phyloP scores from a whole-genome alignment of 1,140 invertebrate species.

The Temnothorax longispinosus region DNA sequence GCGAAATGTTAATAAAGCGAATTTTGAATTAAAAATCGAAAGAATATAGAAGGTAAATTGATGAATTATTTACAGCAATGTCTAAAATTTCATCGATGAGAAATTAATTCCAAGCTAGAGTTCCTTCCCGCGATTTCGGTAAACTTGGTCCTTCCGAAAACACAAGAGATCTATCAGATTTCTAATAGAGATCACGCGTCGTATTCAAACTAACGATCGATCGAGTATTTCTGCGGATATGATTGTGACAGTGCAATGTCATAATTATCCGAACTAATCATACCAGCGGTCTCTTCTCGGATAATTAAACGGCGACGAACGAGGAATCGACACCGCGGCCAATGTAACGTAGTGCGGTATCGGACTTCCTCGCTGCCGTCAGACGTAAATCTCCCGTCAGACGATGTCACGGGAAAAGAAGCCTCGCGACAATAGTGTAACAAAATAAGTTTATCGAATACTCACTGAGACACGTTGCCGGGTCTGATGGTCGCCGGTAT shows the following conservation, averaged over 20 bases:
- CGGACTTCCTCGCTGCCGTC: neutral
- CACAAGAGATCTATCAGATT: neutral
- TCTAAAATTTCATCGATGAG: neutral
- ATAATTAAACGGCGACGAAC: slow-evolving; percentile 30
- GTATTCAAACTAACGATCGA: neutral
- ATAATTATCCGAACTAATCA: slow-evolving; percentile 53
- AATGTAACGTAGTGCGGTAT: slow-evolving; percentile 32
- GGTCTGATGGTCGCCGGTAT: slow-evolving; percentile 82
- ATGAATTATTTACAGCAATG: neutral
- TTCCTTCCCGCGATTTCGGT: neutral
- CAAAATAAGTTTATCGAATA: slow-evolving; percentile 25
- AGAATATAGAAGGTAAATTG: neutral
- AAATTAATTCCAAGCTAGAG: neutral
- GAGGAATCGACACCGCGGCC: slow-evolving; percentile 23
- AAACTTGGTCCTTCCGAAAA: neutral
- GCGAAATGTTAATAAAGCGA: neutral
- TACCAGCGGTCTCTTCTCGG: slow-evolving; percentile 21
- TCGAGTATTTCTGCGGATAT: neutral
- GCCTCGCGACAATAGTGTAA: neutral
- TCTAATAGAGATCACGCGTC: neutral
- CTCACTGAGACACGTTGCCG: slow-evolving; percentile 84
- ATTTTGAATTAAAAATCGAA: neutral
- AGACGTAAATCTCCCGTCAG: neutral
- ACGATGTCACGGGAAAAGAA: neutral
- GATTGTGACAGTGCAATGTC: neutral